Evolutionary conservation across 2,113 vertebrate species (phyloP).

Genomic region (Sturnira hondurensis): DNA sequence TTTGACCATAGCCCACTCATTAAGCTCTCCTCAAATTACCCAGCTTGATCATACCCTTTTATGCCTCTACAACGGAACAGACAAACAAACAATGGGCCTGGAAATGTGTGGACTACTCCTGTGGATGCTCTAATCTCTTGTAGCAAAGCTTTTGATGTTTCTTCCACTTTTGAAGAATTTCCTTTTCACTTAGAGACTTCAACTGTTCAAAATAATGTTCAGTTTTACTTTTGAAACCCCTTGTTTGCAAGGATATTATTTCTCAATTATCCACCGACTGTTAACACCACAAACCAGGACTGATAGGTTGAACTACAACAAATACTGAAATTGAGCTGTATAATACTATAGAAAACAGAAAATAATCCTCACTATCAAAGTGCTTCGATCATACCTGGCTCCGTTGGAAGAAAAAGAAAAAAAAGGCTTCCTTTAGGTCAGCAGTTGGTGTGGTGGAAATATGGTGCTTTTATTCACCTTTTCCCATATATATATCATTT

Average conservation of each 20-base stretch:
- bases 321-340: constrained; percentile 51
- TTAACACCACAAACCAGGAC: neutral
- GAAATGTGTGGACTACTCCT: constrained; percentile 16
- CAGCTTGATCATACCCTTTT: neutral
- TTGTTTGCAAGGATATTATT: constrained; percentile 44
- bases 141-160: constrained; percentile 44
- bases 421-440: neutral
- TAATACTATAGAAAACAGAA: constrained; percentile 18
- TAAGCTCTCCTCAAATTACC: neutral
- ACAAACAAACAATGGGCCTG: neutral
- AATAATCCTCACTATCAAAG: constrained; percentile 8
- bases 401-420: neutral
- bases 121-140: constrained; percentile 36
- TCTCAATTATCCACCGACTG: constrained; percentile 11
- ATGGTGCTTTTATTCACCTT: neutral
- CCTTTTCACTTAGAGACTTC: constrained; percentile 10
- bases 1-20: neutral
- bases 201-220: neutral
- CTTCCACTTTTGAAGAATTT: constrained; percentile 27
- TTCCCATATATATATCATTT: neutral
- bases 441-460: neutral
- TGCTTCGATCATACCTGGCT: constrained; percentile 21
- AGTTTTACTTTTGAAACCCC: neutral
- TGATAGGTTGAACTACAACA: constrained; percentile 4
- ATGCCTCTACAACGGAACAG: neutral